Evolutionary conservation across 2,888 invertebrate species (phyloP), one percentile per base, ranked within the genome.

Genomic region (Heliconius ethilla): DNA sequence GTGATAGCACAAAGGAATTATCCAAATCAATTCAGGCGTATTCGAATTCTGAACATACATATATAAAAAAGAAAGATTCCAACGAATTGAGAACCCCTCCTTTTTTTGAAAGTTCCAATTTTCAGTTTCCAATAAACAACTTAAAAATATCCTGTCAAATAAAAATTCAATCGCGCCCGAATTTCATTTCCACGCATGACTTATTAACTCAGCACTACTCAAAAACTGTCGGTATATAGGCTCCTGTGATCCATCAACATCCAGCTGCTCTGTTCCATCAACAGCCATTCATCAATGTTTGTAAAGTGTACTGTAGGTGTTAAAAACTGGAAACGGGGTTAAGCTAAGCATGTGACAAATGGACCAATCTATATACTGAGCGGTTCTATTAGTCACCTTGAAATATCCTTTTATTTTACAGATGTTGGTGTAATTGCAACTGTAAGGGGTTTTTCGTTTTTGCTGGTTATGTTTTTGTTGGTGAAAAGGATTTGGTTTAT

Each of bases 291-390:
- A 65, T 78, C 78, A 75, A 27, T 27, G 51, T 65, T 70, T 70
- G 51, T 75, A 66, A 72, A 73, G 67, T 65, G 63, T 77, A 63
- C 33, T 62, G 70, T 67, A 75, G 65, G 75, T 75, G 66, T 66
- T 76, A 75, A 75, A 51, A 78, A 70, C 45, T 70, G 69, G 22
- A 70, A 70, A 75, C 70, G 69, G 70, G 70, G 69, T 75, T 33
- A 78, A 75, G 70, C 55, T 75, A 70, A 70, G 75, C 66, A 79
- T 25, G 75, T 75, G 79, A 81, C 75, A 78, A 81, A 81, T 79
- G 81, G 67, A 72, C 75, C 79, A 76, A 78, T 78, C 70, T 76
- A 76, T 74, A 70, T n/a, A 79, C 70, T 74, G 79, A 81, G 75
- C 76, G 76, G 51, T 75, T 37, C 76, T 33, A 79, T 79, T 78